Base-by-base conservation (phyloP, 2,797 vertebrate species). In the Nannoperca australis region DNA sequence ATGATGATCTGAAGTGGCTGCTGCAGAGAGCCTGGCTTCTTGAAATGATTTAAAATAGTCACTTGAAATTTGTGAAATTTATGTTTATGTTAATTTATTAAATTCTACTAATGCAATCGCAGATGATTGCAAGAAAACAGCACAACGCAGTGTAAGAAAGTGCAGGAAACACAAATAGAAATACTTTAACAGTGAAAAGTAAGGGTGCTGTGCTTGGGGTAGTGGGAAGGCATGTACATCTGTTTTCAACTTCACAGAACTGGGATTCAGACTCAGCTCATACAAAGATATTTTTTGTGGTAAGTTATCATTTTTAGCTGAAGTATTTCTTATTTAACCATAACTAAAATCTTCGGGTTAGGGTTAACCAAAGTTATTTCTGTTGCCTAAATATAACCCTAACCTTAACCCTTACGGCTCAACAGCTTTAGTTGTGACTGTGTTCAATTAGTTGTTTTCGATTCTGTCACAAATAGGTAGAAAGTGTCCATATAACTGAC, bases 201-300 rank as follows among this genome's bases (percentile, higher is more conserved):
- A 70, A 78, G 56, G 58, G 59, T 76, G 72, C 62, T 66, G 75
- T 61, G 82, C 81, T 82, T 54, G 30, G 80, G n/a, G 38, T 59
- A 69, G 69, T 68, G 73, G 73, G 63, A 80, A 83, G 17, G 38
- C 81, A 78, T 70, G 72, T 60, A 51, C 86, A 89, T 90, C 86
- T 90, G 85, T 82, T 90, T 86, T 62, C 77, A 88, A 83, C 82
- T 90, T 82, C 55, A 71, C 76, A 64, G 51, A 80, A 58, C 63
- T 76, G 42, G 30, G 60, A 79, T 79, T 87, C 68, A 63, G 72
- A 76, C 64, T 83, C 70, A 30, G 70, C 59, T 82, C 59, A 64
- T 78, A 80, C n/a, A 64, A 73, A 78, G 30, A 82, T 76, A 63
- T 13, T 51, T 83, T 81, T 78, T 79, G 62, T 9, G 50, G 17